These are phyloP conservation scores for Aricia artaxerxes DNA, from an alignment of 2,888 invertebrate genomes.

Conservation along the genomic window DNA sequence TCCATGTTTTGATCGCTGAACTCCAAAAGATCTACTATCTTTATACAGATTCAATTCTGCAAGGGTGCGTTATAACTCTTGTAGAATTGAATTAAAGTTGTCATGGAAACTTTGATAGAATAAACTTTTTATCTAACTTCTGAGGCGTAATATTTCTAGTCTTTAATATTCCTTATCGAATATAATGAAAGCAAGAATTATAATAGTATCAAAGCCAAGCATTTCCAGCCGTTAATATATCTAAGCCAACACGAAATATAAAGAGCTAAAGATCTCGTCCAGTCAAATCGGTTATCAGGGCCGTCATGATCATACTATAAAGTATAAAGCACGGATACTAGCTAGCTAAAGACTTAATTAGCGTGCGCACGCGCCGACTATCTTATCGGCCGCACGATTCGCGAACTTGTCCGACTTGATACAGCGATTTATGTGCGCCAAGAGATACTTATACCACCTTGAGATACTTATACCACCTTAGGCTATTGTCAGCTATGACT, in stretches of 20 bases:
- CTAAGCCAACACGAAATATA: neutral
- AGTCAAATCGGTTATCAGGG: neutral
- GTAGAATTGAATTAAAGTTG: no score
- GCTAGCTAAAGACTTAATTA: conserved; percentile 76
- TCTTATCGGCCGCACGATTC: conserved; percentile 66
- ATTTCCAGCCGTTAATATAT: no score
- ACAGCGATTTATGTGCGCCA: conserved; percentile 49
- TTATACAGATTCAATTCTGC: no score
- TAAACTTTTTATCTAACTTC: no score
- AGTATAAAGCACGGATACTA: conserved; percentile 57
- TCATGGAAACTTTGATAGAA: no score
- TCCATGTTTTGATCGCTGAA: no score
- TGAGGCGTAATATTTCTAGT: no score
- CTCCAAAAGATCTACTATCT: no score
- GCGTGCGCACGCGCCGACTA: conserved; percentile 66
- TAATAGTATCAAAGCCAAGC: no score
- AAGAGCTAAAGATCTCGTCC: neutral
- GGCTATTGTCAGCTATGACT: conserved; percentile 23
- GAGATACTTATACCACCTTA: conserved; percentile 39
- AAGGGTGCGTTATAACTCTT: no score
- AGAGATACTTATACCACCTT: conserved; percentile 40
- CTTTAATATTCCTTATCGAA: no score
- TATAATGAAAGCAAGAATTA: no score
- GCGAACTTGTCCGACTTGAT: conserved; percentile 49
- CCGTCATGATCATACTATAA: conserved; percentile 51